Evolutionary conservation across 2,113 vertebrate species (phyloP).

Genomic region (Albula glossodonta): DNA sequence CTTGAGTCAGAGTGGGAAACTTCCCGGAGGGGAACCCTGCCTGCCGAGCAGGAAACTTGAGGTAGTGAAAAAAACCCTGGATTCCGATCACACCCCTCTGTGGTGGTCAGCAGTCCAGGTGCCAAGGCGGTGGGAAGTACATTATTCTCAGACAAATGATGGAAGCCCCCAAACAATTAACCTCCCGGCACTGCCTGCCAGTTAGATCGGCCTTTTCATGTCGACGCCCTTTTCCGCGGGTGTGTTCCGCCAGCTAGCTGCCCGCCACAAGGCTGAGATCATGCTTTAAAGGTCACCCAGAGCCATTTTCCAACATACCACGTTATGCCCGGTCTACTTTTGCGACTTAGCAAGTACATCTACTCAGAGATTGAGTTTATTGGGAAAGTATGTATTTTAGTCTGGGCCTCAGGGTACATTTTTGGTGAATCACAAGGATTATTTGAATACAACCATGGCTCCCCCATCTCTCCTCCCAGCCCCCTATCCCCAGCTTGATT

Average conservation of each 20-base stretch:
- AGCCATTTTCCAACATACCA: background rate
- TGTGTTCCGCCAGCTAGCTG: conserved; percentile 38
- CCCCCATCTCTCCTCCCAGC: too few species aligned
- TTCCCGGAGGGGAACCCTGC: background rate
- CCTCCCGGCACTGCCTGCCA: conserved; percentile 26
- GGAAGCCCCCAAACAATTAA: conserved; percentile 43
- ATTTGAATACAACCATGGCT: background rate
- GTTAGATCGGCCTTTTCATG: conserved; percentile 28
- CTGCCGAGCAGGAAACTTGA: conserved; percentile 33
- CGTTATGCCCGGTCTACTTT: background rate
- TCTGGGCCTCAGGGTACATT: background rate
- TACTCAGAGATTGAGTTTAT: background rate
- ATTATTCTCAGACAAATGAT: conserved; percentile 59
- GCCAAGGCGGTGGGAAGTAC: conserved; percentile 40
- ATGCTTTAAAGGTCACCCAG: background rate
- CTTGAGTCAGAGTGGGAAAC: conserved; percentile 22
- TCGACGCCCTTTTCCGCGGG: conserved; percentile 45
- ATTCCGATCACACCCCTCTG: conserved; percentile 26
- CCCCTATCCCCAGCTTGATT: too few species aligned
- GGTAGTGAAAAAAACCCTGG: background rate
- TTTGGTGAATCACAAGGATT: background rate
- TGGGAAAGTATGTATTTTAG: background rate
- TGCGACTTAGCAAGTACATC: background rate
- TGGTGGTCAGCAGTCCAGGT: conserved; percentile 15
- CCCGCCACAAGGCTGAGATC: conserved; percentile 26